Base-by-base conservation (phyloP, 2,888 invertebrate genomes). In the Stratiomys singularior region DNA sequence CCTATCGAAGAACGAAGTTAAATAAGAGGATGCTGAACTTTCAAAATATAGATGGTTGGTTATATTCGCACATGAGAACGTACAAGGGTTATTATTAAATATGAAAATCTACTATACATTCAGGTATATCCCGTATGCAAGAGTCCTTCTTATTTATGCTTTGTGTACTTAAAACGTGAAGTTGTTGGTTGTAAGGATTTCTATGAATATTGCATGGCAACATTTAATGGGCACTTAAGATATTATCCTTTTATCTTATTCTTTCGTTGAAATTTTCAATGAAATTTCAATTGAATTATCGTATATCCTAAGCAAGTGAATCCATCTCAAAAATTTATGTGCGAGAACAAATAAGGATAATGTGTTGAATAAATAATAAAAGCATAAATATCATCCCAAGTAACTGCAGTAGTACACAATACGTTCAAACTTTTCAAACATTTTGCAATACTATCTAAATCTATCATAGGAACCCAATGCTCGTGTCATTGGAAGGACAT, bases 1-100 rank as follows among this genome's bases (percentile, higher is more conserved):
- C 37, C 52, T 52, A 52, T 9, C 52, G 52, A 37, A 9, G 37
- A 52, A 52, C 7, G 15, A 52, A 52, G 52, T 52, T 52, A 52
- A 52, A 52, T 52, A 52, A 52, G 18, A 52, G 52, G 52, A 52
- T 52, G 52, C 18, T 52, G 52, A 52, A 13, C 52, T 52, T 52
- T 5, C 37, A 37, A 37, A 37, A 9, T 37, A 9, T 9, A 52
- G 7, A 52, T 52, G 4, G 52, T 13, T 9, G 15, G 4, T 18
- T n/a, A n/a, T n/a, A n/a, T n/a, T n/a, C n/a, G 15, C 4, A 52
- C 15, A 52, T 13, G 52, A n/a, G 37, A 9, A 52, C 15, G 52
- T 52, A 18, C 44, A 44, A n/a, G 15, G n/a, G 18, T 15, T 52
- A 52, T 52, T 52, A 52, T 52, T 52, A 52, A 52, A 52, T 52